Evolutionary conservation across 2,113 vertebrate genomes (phyloP).

Genomic region (Protobothrops flavoviridis): DNA sequence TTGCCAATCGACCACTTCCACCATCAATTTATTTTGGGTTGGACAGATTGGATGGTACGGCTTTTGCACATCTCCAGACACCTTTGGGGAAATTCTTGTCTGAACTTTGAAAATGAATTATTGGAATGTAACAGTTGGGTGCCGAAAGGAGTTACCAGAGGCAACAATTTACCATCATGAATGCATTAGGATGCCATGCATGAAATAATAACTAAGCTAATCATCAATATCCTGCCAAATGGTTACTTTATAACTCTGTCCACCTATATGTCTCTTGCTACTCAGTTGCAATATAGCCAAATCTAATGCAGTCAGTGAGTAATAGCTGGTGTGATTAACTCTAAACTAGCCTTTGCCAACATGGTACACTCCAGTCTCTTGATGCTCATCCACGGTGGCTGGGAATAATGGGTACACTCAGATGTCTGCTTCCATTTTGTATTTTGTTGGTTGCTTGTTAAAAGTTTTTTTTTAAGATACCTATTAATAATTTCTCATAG

Average conservation of each 20-base stretch:
- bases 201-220: background rate
- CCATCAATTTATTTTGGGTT: background rate
- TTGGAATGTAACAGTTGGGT: background rate
- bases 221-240: background rate
- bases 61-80: background rate
- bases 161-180: background rate
- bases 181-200: background rate
- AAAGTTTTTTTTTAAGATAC: background rate
- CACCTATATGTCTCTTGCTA: background rate
- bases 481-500: background rate
- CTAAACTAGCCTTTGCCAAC: background rate
- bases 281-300: background rate
- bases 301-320: background rate
- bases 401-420: background rate
- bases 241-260: background rate
- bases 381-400: background rate
- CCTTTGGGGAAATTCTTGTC: background rate
- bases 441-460: background rate
- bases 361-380: background rate
- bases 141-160: background rate
- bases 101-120: background rate
- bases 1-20: background rate
- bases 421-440: too few relatives aligned
- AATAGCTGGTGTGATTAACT: background rate
- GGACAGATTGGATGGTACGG: background rate